Evolutionary conservation across 2,797 vertebrate genomes (phyloP).

Genomic region (Pangasius krempfi): DNA sequence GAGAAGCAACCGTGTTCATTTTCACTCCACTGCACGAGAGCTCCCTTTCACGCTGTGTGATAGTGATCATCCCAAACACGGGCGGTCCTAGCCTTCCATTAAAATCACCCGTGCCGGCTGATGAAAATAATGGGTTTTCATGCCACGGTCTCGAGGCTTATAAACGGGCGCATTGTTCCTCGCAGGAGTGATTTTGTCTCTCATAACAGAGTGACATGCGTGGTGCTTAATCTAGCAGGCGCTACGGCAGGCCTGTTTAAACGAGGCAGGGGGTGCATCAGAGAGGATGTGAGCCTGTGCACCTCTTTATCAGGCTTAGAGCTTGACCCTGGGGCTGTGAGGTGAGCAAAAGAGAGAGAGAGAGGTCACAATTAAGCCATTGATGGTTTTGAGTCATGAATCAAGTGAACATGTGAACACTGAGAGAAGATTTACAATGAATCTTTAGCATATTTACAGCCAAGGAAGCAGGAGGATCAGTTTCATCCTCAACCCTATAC

Average conservation of each 20-base stretch:
- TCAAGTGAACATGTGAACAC: neutral
- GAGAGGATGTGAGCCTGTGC: neutral
- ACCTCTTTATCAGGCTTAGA: neutral
- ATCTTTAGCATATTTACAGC: neutral
- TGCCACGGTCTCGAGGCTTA: slow-evolving; percentile 48
- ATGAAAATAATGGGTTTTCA: slow-evolving; percentile 57
- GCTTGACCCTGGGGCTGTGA: neutral
- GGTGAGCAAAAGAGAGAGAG: neutral
- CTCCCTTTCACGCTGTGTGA: slow-evolving; percentile 28
- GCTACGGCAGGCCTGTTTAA: neutral
- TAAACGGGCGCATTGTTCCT: slow-evolving; percentile 40
- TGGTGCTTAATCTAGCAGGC: slow-evolving; percentile 28
- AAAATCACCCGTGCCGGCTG: slow-evolving; percentile 46
- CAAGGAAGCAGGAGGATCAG: neutral
- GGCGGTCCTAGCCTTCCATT: slow-evolving; percentile 44
- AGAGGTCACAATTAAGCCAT: neutral
- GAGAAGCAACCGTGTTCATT: neutral
- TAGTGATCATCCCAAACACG: slow-evolving; percentile 46
- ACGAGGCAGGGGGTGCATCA: neutral
- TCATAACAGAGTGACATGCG: slow-evolving; percentile 5
- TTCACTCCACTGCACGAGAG: slow-evolving; percentile 1
- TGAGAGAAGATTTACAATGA: neutral
- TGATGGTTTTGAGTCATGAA: neutral
- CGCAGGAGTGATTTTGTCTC: slow-evolving; percentile 43
- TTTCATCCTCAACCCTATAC: neutral